Conservation (phyloP, 2,888 invertebrate species). For the Aleiodes testaceus region DNA sequence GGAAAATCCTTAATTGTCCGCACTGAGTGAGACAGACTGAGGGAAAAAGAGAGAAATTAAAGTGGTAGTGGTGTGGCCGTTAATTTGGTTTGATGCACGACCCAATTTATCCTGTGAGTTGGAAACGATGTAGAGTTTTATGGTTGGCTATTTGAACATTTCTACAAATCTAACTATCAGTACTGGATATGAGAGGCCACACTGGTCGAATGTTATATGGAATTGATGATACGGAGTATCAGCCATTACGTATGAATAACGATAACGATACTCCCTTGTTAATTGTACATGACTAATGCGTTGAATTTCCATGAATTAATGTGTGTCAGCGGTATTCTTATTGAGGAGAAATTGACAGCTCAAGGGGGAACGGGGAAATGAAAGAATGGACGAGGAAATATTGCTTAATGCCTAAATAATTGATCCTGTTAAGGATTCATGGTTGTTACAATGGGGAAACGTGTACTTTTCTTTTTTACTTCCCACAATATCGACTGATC, state of each 20-base stretch:
- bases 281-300: slow-evolving; percentile 26
- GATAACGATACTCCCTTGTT: slow-evolving; percentile 15
- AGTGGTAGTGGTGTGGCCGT: slow-evolving; percentile 49
- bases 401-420: slow-evolving; percentile 63
- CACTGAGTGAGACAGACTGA: slow-evolving; percentile 51
- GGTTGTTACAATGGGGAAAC: slow-evolving; percentile 36
- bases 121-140: slow-evolving; percentile 56
- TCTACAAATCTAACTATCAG: slow-evolving; percentile 38
- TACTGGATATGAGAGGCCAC: slow-evolving; percentile 16
- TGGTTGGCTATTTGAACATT: slow-evolving; percentile 45
- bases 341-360: background rate
- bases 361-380: background rate
- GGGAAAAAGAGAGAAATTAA: background rate
- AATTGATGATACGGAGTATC: slow-evolving; percentile 16
- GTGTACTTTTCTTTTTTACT: slow-evolving; percentile 25
- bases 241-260: background rate
- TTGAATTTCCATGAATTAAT: slow-evolving; percentile 1
- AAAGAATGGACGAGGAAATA: slow-evolving; percentile 21
- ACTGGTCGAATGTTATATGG: background rate
- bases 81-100: slow-evolving; percentile 64
- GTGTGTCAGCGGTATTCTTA: no score
- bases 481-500: slow-evolving; percentile 43
- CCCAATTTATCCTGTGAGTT: slow-evolving; percentile 61
- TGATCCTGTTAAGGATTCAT: slow-evolving; percentile 59
- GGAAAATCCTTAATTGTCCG: slow-evolving; percentile 70